Base-by-base conservation (phyloP, 2,888 invertebrate species). In the Ischnura elegans region DNA sequence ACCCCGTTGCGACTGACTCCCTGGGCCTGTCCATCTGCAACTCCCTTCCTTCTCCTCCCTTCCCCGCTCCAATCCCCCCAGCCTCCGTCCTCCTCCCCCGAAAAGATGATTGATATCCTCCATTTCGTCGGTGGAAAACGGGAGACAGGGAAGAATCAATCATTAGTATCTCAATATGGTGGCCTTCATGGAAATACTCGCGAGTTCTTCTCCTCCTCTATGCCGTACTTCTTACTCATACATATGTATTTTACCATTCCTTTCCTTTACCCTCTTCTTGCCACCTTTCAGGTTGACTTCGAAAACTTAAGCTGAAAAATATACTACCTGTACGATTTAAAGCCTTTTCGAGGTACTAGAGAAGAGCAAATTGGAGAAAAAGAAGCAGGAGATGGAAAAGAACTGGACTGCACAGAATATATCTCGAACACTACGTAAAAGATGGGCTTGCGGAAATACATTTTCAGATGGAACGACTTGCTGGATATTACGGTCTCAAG, bases 81-180 rank as follows among this genome's bases (percentile, higher is more conserved):
- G 21, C 61, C 8, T 61, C 61, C 25, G n/a, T n/a, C 5, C 36
- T 2, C 45, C 45, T 25, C 21, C n/a, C 25, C 55, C 43, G n/a
- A 90, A 90, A 90, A 90, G 90, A 90, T 90, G 90, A 90, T 90
- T 90, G 90, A 90, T 90, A 90, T 90, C 90, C 90, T 61, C 61
- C 90, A 43, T 90, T 66, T 90, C 61, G 61, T 36, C 66, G 42
- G 66, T 43, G 61, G 90, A 66, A 36, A 66, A 21, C 90, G 66
- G 66, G 8, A n/a, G 90, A 90, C 90, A 43, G 61, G n/a, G 90
- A 90, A 90, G 90, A 90, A 90, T 90, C 90, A 90, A 90, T 90
- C 90, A 90, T 61, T 90, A 90, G 86, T 86, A 43, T 43, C 86
- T 86, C 86, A 76, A 76, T 76, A 36, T 36, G 8, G 13, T 8